Evolutionary conservation across 2,888 invertebrate species (phyloP).

Genomic region (Ephialtes manifestator): DNA sequence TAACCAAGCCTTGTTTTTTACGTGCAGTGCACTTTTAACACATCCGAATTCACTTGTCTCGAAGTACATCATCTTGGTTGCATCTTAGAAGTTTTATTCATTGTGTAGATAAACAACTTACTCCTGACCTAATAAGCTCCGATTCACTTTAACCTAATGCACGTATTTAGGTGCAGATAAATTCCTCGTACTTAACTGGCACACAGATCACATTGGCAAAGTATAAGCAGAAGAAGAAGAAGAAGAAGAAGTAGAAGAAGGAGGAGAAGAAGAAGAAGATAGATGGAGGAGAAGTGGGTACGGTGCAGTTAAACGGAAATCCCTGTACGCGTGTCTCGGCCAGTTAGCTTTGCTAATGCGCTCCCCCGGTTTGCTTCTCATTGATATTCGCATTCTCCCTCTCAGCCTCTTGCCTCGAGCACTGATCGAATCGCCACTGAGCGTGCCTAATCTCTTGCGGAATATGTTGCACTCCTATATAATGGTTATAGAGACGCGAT

Average conservation of each 20-base stretch:
- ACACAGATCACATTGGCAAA: background rate
- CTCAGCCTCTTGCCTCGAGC: constrained; percentile 29
- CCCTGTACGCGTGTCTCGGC: constrained; percentile 73
- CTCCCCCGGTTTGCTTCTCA: constrained; percentile 67
- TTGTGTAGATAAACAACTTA: background rate
- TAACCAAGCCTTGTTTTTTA: too few relatives aligned
- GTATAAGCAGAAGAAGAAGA: background rate
- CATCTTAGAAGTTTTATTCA: too few relatives aligned
- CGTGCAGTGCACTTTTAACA: too few relatives aligned
- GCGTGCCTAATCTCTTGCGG: constrained; percentile 72
- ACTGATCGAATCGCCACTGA: constrained; percentile 76
- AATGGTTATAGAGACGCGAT: constrained; percentile 15
- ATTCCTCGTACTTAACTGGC: background rate
- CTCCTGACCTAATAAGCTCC: background rate
- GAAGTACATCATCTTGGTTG: too few relatives aligned
- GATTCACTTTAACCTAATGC: background rate
- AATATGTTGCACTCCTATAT: constrained; percentile 49
- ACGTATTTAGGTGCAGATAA: background rate
- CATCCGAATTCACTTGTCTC: too few relatives aligned
- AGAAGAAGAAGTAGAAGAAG: background rate
- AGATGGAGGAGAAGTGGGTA: constrained; percentile 18
- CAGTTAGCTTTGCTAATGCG: constrained; percentile 77
- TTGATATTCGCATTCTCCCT: constrained; percentile 74
- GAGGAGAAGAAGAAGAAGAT: background rate
- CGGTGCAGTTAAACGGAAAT: constrained; percentile 64